A percentile compares a stretch with the other conserved stretches of the same genome.
Conservation (phyloP, 2,888 invertebrate species). For the Parnassius orleans region DNA sequence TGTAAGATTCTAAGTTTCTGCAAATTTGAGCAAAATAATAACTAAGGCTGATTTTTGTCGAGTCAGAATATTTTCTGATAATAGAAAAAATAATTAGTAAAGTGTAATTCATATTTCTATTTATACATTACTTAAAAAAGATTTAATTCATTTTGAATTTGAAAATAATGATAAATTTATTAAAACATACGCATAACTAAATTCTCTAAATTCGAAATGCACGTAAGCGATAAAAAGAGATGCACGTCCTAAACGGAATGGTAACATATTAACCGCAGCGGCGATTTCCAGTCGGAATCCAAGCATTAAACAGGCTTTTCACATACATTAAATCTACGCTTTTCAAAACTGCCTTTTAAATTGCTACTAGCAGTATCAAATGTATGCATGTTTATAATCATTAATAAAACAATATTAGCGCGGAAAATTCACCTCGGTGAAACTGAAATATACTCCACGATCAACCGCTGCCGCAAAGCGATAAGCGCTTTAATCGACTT, state of each 20-base stretch:
- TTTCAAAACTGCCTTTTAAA: constrained; percentile 22
- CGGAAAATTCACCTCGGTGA: background rate
- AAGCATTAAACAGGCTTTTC: constrained; percentile 22
- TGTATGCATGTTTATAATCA: background rate
- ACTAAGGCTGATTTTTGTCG: too few relatives aligned
- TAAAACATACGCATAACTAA: background rate
- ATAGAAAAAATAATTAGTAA: too few relatives aligned
- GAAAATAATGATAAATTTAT: background rate
- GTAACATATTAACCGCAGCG: constrained; percentile 18
- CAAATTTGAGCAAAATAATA: too few relatives aligned
- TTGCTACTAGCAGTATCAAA: constrained; percentile 11
- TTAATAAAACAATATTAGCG: background rate
- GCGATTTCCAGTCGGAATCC: constrained; percentile 19
- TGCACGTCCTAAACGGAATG: constrained; percentile 12
- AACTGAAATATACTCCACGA: background rate
- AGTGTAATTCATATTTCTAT: too few relatives aligned
- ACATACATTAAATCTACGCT: constrained; percentile 22
- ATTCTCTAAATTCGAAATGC: constrained; percentile 12
- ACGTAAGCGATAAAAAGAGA: constrained; percentile 15
- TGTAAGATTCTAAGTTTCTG: too few relatives aligned
- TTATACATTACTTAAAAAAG: too few relatives aligned
- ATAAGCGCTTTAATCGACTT: constrained; percentile 1
- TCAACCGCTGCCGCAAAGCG: background rate
- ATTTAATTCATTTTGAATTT: too few relatives aligned
- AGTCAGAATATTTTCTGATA: too few relatives aligned